Conservation (phyloP, 1,140 invertebrate species). For the Platyura marginata region DNA sequence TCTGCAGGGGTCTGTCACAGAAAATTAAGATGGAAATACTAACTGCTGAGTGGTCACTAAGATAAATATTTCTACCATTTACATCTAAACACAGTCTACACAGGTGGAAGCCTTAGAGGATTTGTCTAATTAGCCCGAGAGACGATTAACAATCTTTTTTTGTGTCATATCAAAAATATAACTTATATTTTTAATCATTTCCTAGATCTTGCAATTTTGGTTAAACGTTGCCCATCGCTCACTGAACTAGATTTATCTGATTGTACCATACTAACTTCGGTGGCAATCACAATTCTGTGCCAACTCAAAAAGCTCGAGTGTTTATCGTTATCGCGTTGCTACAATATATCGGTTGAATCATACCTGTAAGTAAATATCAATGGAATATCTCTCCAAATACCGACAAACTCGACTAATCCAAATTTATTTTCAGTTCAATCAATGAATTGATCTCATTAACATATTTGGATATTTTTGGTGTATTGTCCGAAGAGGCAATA, state of each 20-base stretch:
- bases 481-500: conserved; percentile 39
- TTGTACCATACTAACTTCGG: conserved; percentile 46
- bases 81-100: no score
- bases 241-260: conserved; percentile 74
- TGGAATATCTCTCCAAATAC: no score
- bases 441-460: conserved; percentile 33
- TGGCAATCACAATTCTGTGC: conserved; percentile 35
- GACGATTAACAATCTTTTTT: no score
- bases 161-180: no score
- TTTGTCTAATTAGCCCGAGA: no score
- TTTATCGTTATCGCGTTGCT: conserved; percentile 68
- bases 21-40: no score
- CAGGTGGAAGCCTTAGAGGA: no score
- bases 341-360: conserved; percentile 44
- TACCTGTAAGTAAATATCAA: conserved; percentile 39
- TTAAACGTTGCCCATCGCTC: conserved; percentile 44
- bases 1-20: no score
- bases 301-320: conserved; percentile 54
- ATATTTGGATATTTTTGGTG: conserved; percentile 59
- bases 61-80: no score
- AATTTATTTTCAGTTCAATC: conserved; percentile 28
- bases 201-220: conserved; percentile 37
- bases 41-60: no score
- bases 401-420: no score
- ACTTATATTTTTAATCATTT: no score